phyloP scores from a whole-genome alignment of 2,888 invertebrate species.

The Heliconius ismenius region DNA sequence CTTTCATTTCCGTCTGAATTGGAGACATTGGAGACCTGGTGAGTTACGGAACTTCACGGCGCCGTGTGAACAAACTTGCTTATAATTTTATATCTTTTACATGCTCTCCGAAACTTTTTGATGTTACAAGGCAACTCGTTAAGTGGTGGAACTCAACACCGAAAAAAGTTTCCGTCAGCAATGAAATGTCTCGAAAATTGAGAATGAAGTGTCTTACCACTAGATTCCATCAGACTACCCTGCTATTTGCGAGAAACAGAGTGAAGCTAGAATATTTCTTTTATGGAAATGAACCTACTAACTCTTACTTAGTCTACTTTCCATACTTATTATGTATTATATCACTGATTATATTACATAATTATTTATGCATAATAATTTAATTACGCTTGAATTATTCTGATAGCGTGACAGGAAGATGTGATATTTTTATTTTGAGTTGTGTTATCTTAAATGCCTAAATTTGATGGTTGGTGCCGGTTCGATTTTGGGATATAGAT shows the following conservation, averaged over 20 bases:
- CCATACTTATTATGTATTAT: not conserved
- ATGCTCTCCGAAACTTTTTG: not conserved
- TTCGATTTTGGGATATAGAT: not conserved
- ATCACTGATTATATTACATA: constrained; percentile 1
- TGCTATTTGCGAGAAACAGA: no score
- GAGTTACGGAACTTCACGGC: not conserved
- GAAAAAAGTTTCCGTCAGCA: no score
- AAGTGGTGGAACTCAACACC: no score
- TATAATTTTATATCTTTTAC: not conserved
- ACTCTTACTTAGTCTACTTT: no score
- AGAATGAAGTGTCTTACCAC: no score
- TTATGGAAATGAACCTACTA: not conserved
- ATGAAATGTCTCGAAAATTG: no score
- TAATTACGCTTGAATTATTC: constrained; percentile 11
- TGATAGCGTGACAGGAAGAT: constrained; percentile 28
- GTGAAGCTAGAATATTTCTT: not conserved
- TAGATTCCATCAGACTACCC: no score
- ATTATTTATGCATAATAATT: not conserved
- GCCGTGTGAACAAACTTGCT: not conserved
- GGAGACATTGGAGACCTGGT: not conserved
- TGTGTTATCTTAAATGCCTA: constrained; percentile 13
- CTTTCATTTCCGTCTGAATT: not conserved
- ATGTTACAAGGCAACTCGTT: not conserved
- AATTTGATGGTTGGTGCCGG: not conserved
- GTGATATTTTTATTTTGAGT: constrained; percentile 12